Conservation (phyloP, 2,797 vertebrate species). For the Liparis tanakae region DNA sequence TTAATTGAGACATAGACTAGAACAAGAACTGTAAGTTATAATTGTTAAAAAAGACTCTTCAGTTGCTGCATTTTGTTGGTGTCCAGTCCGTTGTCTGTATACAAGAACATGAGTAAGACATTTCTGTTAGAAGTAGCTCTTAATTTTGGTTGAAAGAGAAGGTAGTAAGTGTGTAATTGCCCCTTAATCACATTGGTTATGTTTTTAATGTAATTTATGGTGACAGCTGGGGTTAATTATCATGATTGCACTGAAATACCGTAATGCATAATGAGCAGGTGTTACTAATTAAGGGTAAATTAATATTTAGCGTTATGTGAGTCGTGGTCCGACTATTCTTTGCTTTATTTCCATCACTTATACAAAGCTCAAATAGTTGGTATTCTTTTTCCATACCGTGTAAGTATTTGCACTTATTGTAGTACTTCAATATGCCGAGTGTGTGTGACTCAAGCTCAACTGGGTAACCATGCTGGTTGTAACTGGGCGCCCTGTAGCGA, state of each 20-base stretch:
- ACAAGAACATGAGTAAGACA: neutral
- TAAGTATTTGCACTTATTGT: too few species aligned
- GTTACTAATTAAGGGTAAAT: neutral
- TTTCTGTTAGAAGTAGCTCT: neutral
- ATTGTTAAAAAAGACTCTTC: neutral
- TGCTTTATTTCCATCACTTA: neutral
- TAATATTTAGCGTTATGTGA: neutral
- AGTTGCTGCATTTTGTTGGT: neutral
- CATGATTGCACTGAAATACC: neutral
- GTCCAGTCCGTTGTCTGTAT: neutral
- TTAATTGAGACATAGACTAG: neutral
- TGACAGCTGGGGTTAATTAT: neutral
- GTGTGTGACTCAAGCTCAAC: neutral
- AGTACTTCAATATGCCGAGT: neutral
- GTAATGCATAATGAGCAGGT: neutral
- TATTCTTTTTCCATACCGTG: neutral
- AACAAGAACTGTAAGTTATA: neutral
- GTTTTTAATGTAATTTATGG: neutral
- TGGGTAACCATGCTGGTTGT: neutral
- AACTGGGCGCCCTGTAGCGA: neutral
- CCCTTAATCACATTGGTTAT: neutral
- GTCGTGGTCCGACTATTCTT: neutral
- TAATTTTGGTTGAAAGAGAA: neutral
- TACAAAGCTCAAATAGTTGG: neutral
- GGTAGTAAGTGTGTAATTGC: neutral